A percentile compares a stretch with the other conserved stretches of the same genome.
phyloP scores from a whole-genome alignment of 2,113 vertebrate species.

The Diglossa brunneiventris region DNA sequence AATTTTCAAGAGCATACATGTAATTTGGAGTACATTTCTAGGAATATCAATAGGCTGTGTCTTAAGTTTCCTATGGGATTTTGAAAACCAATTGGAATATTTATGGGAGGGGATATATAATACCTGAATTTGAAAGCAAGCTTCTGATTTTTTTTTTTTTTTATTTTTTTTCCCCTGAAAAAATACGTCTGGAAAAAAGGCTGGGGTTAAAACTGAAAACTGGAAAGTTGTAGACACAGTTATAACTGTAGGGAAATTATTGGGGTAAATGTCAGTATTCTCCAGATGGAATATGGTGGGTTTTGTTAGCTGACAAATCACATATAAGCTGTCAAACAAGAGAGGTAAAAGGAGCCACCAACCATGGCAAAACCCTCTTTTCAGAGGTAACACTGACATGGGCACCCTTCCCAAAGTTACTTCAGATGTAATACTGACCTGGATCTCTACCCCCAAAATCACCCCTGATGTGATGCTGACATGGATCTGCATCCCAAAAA shows the following conservation, averaged over 20 bases:
- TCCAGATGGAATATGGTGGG: not conserved
- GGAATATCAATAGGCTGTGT: not conserved
- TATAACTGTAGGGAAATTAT: not conserved
- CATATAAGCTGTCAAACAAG: rapidly evolving
- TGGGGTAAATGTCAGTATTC: not conserved
- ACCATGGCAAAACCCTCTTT: not conserved
- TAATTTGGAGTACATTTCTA: not conserved
- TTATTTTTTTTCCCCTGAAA: not conserved
- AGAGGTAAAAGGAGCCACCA: not conserved
- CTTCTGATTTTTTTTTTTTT: not conserved
- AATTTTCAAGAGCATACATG: not conserved
- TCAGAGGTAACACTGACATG: not conserved
- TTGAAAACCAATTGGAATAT: not conserved
- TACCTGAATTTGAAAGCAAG: not conserved
- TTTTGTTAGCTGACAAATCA: not conserved
- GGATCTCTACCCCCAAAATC: not conserved
- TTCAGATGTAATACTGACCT: too few species aligned
- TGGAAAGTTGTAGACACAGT: not conserved
- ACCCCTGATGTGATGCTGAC: not conserved
- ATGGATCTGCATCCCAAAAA: rapidly evolving
- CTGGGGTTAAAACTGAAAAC: not conserved
- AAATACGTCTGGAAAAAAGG: not conserved
- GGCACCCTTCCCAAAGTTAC: not conserved
- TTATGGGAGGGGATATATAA: not conserved
- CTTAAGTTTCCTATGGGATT: not conserved